Evolutionary conservation across 2,888 invertebrate genomes (phyloP).

Genomic region (Drosophila mimica): DNA sequence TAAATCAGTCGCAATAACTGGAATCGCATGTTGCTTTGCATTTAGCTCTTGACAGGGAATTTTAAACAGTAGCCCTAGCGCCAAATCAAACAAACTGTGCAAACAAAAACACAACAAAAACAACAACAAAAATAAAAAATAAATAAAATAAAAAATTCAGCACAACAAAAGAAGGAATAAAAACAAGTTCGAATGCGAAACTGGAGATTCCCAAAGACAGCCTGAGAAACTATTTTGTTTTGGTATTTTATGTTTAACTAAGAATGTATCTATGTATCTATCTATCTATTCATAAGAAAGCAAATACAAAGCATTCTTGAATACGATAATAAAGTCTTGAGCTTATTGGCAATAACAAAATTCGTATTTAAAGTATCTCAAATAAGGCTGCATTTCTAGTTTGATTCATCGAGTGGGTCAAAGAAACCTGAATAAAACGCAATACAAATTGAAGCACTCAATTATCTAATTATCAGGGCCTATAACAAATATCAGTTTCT

Average conservation of each 20-base stretch:
- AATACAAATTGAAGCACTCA: background rate
- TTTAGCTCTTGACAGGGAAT: slow-evolving; percentile 37
- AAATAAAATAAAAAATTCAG: slow-evolving; percentile 5
- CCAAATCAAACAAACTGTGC: slow-evolving; percentile 56
- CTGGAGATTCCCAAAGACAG: slow-evolving; percentile 29
- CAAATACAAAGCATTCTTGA: background rate
- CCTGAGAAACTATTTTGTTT: slow-evolving; percentile 12
- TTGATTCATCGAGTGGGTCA: background rate
- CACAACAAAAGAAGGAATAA: slow-evolving; percentile 14
- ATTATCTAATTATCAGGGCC: slow-evolving; percentile 1
- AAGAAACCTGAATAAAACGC: background rate
- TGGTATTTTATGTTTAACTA: background rate
- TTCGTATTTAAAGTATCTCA: background rate
- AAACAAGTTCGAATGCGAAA: slow-evolving; percentile 22
- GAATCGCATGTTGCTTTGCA: slow-evolving; percentile 64
- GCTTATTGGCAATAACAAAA: background rate
- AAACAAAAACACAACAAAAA: slow-evolving; percentile 21
- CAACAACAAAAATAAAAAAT: background rate
- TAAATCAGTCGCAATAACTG: slow-evolving; percentile 76
- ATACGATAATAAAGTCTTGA: background rate
- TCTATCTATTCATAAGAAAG: background rate
- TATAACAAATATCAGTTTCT: slow-evolving; percentile 3
- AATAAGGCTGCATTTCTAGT: background rate
- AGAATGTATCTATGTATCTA: too few relatives aligned
- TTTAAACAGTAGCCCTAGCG: slow-evolving; percentile 74